Evolutionary conservation across 2,888 invertebrate species (phyloP).

Genomic region (Allolobophora icterica): DNA sequence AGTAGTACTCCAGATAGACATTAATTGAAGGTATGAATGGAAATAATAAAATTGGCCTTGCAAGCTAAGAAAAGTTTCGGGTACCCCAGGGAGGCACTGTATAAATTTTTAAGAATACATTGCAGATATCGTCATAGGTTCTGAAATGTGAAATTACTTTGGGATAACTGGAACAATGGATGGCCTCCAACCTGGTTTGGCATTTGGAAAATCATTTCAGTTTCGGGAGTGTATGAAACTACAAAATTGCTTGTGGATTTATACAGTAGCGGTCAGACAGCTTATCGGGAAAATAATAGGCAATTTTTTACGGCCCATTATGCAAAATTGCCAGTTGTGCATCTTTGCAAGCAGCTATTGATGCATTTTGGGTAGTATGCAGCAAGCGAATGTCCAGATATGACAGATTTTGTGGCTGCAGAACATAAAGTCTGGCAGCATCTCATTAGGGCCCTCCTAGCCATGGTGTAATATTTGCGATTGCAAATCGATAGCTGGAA

Average conservation of each 20-base stretch:
- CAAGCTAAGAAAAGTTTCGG: not conserved
- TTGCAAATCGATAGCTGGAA: conserved; percentile 4
- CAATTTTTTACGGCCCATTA: not conserved
- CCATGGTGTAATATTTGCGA: not conserved
- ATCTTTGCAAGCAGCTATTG: not conserved
- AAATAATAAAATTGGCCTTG: no score
- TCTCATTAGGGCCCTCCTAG: not conserved
- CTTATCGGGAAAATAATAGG: conserved; percentile 17
- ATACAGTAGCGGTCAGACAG: conserved; percentile 17
- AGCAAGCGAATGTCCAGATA: not conserved
- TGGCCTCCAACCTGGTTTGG: not conserved
- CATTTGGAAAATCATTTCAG: not conserved
- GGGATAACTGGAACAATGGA: not conserved
- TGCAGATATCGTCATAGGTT: not conserved
- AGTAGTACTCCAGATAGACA: no score
- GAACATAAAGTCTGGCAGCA: not conserved
- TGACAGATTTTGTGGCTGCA: conserved; percentile 17
- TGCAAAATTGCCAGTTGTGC: conserved; percentile 2
- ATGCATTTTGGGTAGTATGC: no score
- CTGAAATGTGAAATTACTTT: not conserved
- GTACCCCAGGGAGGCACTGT: not conserved
- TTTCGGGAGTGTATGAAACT: not conserved
- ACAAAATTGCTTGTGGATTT: not conserved
- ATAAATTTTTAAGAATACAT: not conserved
- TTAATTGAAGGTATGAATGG: no score